Evolutionary conservation across 1,140 invertebrate species (phyloP), one percentile per base, ranked within the genome.

Genomic region (Ganaspis sp.): DNA sequence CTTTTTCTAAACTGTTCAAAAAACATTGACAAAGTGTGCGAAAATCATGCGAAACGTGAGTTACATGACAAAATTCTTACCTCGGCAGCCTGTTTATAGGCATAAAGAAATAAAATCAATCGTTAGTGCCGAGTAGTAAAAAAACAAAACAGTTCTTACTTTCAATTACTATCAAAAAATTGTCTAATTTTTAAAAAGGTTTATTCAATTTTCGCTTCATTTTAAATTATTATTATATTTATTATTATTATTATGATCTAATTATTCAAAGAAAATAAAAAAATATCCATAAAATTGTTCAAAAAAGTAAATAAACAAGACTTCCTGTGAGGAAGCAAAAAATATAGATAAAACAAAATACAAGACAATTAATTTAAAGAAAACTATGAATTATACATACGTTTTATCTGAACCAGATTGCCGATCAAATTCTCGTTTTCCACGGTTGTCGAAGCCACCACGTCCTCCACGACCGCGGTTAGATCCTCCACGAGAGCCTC

Each of bases 341-440:
- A 53, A 21, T 75, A 74, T 76, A 76, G 75, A 69, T 71, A 54
- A 79, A 21, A 75, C 37, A 77, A 70, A 79, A 82, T 75, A 58
- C 75, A 23, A 54, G 45, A 83, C 72, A 34, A 70, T 2, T 64
- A 11, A 21, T 73, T 71, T 78, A 70, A 12, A 72, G 26, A 26
- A 45, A 72, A 53, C 37, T 26, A 29, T 38, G 42, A 45, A 72
- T 73, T 23, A 86, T 83, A 92, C 93, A 91, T 93, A 96, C 95
- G 96, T 98, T 93, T 96, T 97, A 87, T 98, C 97, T 73, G 96
- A 97, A 81, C 97, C 97, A 86, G 97, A 98, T 90, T 98, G 96
- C 78, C 98, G 94, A 91, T 99, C 98, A 90, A 97, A 99, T 92
- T 99, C 97, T 42, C 97, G 94, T 91, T 97, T 98, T 49, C 95